Evolutionary conservation across 2,113 vertebrate species (phyloP).

Genomic region (Tachysurus vachellii): DNA sequence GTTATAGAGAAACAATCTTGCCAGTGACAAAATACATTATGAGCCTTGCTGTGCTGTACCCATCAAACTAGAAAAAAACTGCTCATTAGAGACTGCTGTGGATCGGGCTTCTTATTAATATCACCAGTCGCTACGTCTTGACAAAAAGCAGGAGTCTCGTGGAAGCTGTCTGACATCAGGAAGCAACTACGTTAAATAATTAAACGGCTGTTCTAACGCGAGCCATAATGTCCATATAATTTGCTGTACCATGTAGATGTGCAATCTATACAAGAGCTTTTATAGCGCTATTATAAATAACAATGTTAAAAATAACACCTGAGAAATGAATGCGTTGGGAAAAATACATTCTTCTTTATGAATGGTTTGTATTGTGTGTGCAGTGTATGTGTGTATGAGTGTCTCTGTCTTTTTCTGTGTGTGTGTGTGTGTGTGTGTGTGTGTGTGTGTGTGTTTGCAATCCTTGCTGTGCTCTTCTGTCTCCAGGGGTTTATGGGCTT

Average conservation of each 20-base stretch:
- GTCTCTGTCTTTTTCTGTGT: not conserved
- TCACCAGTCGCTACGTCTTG: not conserved
- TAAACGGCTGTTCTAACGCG: not conserved
- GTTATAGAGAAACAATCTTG: slow-evolving; percentile 18
- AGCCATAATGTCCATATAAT: not conserved
- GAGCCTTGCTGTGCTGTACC: slow-evolving; percentile 11
- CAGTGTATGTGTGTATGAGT: not conserved
- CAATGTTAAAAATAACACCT: not conserved
- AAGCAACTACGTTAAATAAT: slow-evolving; percentile 24
- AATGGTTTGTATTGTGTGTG: slow-evolving; percentile 4
- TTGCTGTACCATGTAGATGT: not conserved
- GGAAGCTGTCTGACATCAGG: slow-evolving; percentile 24
- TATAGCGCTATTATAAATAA: not conserved
- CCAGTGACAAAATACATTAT: slow-evolving; percentile 13
- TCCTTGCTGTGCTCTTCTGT: slow-evolving; percentile 1
- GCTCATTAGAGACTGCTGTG: slow-evolving; percentile 17
- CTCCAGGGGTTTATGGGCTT: slow-evolving; percentile 18
- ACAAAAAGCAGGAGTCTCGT: not conserved
- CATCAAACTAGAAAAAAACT: slow-evolving; percentile 13
- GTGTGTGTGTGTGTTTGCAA: not conserved
- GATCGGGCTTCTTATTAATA: slow-evolving; percentile 24
- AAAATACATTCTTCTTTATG: slow-evolving; percentile 5
- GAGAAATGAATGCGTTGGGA: not conserved
- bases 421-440: not conserved
- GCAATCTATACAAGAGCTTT: not conserved